A percentile compares a stretch with the other conserved stretches of the same genome.
Conservation (phyloP, 2,113 vertebrate genomes). For the Petrocephalus microphthalmus region DNA sequence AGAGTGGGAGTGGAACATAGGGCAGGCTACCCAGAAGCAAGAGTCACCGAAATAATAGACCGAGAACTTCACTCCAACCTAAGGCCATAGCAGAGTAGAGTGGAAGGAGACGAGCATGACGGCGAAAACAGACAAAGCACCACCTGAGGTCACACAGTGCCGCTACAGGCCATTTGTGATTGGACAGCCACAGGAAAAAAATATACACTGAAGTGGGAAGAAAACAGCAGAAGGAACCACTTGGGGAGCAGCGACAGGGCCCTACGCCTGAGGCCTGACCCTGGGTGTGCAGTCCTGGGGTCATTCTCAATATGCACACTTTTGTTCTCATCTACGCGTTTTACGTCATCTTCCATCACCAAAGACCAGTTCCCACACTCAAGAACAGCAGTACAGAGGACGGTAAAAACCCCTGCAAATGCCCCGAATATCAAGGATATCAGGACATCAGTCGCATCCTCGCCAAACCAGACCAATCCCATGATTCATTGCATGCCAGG, state of each 20-base stretch:
- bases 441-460: not conserved
- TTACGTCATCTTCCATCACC: not conserved
- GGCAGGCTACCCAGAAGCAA: not conserved
- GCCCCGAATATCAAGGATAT: not conserved
- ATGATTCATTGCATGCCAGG: not conserved
- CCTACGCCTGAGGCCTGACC: conserved; percentile 40
- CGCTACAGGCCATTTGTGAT: not conserved
- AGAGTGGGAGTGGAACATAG: not conserved
- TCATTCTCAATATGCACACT: not conserved
- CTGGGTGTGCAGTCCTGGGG: not conserved
- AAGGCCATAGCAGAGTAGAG: not conserved
- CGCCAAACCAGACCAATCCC: not conserved
- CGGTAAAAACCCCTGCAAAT: not conserved
- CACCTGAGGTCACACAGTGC: not conserved
- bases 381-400: not conserved
- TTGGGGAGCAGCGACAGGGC: conserved; percentile 12
- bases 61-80: not conserved
- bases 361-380: not conserved
- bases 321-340: not conserved
- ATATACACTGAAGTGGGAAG: not conserved
- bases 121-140: not conserved
- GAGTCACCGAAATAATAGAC: not conserved
- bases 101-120: not conserved
- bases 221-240: conserved; percentile 5
- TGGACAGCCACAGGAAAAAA: not conserved